A percentile compares a stretch with the other conserved stretches of the same genome.
phyloP scores from a whole-genome alignment of 2,888 invertebrate species.

The Oxytorus armatus region DNA sequence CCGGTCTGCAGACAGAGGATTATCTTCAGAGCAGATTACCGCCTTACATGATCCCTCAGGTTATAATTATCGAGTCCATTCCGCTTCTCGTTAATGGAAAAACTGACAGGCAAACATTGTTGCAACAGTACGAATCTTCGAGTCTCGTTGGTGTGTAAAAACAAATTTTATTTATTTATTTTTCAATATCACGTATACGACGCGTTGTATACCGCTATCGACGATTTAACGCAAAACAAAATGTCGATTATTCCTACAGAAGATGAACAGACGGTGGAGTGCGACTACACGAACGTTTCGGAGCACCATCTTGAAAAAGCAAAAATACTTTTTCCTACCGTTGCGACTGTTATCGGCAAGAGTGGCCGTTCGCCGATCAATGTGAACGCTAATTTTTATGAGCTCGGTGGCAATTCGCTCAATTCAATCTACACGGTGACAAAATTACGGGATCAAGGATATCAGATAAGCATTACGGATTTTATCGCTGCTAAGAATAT shows the following conservation, averaged over 20 bases:
- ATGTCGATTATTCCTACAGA: slow-evolving; percentile 85
- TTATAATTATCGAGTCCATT: slow-evolving; percentile 90
- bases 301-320: slow-evolving; percentile 87
- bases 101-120: slow-evolving; percentile 91
- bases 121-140: slow-evolving; percentile 90
- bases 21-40: slow-evolving; percentile 88
- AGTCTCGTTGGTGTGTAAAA: slow-evolving; percentile 66
- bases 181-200: neutral
- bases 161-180: slow-evolving; percentile 29
- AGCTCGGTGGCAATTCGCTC: slow-evolving; percentile 94
- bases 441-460: slow-evolving; percentile 90
- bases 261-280: slow-evolving; percentile 86
- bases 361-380: slow-evolving; percentile 88
- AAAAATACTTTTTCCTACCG: slow-evolving; percentile 89
- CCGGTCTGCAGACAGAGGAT: slow-evolving; percentile 88
- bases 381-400: slow-evolving; percentile 91
- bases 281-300: slow-evolving; percentile 89
- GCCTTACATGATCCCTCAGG: slow-evolving; percentile 92
- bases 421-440: slow-evolving; percentile 94
- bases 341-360: slow-evolving; percentile 90
- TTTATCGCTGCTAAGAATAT: slow-evolving; percentile 91
- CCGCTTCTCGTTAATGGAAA: slow-evolving; percentile 95
- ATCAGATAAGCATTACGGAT: slow-evolving; percentile 92
- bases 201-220: neutral
- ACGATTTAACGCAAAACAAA: neutral